These are phyloP conservation scores for human DNA, from an alignment of 2,113 vertebrate species.

Conservation along the genomic window GRCh38 chr1:219964001-219964500, in stretches of 20 bases:
- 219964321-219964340: neutral
- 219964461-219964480: no score
- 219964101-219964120: neutral
- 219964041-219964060: neutral
- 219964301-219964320: neutral
- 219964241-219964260: neutral
- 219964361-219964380: neutral
- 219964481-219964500: neutral
- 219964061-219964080: neutral
- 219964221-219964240: neutral
- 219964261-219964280: neutral
- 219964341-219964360: neutral
- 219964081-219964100: neutral
- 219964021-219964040: neutral
- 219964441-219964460: neutral
- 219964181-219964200: neutral
- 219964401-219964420: neutral
- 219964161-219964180: neutral
- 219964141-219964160: neutral
- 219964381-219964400: neutral
- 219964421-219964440: rapidly evolving
- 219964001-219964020: neutral
- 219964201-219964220: neutral
- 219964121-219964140: neutral
- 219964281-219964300: neutral